A percentile compares a stretch with the other conserved stretches of the same genome.
phyloP scores from a whole-genome alignment of 2,113 vertebrate genomes.

The Coreoperca whiteheadi region DNA sequence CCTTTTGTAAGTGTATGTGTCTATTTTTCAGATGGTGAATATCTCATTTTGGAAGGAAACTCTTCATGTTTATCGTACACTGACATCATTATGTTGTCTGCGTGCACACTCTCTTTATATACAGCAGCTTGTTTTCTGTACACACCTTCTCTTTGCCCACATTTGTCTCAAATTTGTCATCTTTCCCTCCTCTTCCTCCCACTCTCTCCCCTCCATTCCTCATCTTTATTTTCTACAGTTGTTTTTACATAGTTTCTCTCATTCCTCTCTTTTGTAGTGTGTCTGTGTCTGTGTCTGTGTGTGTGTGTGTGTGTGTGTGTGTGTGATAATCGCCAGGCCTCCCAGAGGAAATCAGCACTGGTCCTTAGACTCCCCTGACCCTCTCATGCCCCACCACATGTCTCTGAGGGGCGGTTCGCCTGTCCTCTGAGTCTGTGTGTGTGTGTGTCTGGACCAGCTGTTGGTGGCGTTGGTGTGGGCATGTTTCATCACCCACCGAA shows the following conservation, averaged over 20 bases:
- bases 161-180: conserved; percentile 40
- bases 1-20: not conserved
- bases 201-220: conserved; percentile 9
- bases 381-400: conserved; percentile 78
- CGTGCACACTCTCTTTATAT: conserved; percentile 10
- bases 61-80: conserved; percentile 24
- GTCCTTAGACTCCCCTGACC: conserved; percentile 86
- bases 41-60: conserved; percentile 10
- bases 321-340: conserved; percentile 83
- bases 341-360: conserved; percentile 97
- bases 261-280: conserved; percentile 32
- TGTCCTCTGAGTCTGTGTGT: conserved; percentile 81
- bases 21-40: conserved; percentile 12
- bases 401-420: conserved; percentile 85
- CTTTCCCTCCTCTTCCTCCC: conserved; percentile 11
- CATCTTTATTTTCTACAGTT: conserved; percentile 42
- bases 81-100: conserved; percentile 41
- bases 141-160: conserved; percentile 10
- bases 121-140: conserved; percentile 40
- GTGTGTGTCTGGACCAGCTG: conserved; percentile 63
- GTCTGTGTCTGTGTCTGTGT: not conserved
- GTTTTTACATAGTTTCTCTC: conserved; percentile 57
- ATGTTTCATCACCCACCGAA: conserved; percentile 67
- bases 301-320: conserved; percentile 22
- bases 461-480: conserved; percentile 83